phyloP scores from a whole-genome alignment of 2,113 vertebrate genomes.

The Bungarus multicinctus region DNA sequence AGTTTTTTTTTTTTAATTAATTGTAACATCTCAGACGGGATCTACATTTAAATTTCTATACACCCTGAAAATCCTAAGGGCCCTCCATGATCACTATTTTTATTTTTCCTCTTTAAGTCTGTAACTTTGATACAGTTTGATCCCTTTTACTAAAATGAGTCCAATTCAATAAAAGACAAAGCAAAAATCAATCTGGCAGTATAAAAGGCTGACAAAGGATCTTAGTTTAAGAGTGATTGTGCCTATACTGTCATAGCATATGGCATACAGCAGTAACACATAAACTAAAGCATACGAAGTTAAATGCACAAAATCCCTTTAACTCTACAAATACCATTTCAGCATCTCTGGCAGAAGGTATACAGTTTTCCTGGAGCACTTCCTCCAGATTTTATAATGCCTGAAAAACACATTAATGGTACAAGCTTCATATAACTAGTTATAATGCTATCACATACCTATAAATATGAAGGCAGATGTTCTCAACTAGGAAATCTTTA shows the following conservation, averaged over 20 bases:
- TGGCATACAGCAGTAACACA: neutral
- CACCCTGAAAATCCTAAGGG: neutral
- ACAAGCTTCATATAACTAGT: neutral
- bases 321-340: neutral
- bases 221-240: neutral
- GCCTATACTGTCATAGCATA: neutral
- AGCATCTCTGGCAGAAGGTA: neutral
- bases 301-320: neutral
- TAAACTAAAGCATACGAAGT: neutral
- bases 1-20: slow-evolving; percentile 10
- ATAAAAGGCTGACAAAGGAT: neutral
- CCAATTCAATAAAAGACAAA: neutral
- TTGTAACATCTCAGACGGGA: neutral
- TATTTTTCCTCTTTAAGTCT: neutral
- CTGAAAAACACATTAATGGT: neutral
- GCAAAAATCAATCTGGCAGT: neutral
- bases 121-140: neutral
- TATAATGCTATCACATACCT: neutral
- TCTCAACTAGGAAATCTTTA: neutral
- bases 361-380: neutral
- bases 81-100: neutral
- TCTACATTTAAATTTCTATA: neutral
- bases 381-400: neutral
- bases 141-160: neutral
- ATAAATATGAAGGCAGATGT: slow-evolving; percentile 5